Base-by-base conservation (phyloP, 2,113 vertebrate species). In the Cavia porcellus region DNA sequence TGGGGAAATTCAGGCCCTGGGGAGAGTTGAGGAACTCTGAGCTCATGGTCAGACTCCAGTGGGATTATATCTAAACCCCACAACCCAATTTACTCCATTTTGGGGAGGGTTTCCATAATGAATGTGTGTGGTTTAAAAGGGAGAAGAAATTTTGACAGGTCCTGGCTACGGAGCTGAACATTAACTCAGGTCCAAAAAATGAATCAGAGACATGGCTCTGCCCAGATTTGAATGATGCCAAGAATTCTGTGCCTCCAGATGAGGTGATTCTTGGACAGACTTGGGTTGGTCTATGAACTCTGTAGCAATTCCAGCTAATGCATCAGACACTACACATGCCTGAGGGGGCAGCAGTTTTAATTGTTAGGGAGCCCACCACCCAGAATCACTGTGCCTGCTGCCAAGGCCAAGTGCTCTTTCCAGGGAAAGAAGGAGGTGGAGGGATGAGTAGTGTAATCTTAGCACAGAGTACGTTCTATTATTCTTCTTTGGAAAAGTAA, bases 391-490 rank as follows among this genome's bases (percentile, higher is more conserved):
- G 42, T 45, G 20, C 11, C 38, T 45, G 12, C 22, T 75, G 72
- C 10, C 74, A 75, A 42, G 22, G 10, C 42, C 42, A 47, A 24
- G 42, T 12, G 24, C 11, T 24, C 4, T 45, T 28, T 28, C 72
- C 72, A 28, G 12, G n/a, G n/a, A n/a, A n/a, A n/a, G n/a, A n/a
- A n/a, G n/a, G n/a, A n/a, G n/a, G n/a, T n/a, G n/a, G n/a, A 45
- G 42, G 22, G 22, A 75, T 45, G 38, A 25, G 8, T 45, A 25
- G 11, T 45, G 20, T 13, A 45, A 4, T 12, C 24, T 42, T 75
- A 24, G 7, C 0, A 11, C 1, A 5, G 72, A 45, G 24, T 28
- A 45, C 11, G 13, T 5, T 11, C 22, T 25, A 11, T 12, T 45
- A 25, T 24, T 75, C n/a, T 20, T 38, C 38, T 47, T 45, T 75